These are phyloP conservation scores for Alloplasta piceator DNA, from an alignment of 2,888 invertebrate genomes.

Conservation along the genomic window DNA sequence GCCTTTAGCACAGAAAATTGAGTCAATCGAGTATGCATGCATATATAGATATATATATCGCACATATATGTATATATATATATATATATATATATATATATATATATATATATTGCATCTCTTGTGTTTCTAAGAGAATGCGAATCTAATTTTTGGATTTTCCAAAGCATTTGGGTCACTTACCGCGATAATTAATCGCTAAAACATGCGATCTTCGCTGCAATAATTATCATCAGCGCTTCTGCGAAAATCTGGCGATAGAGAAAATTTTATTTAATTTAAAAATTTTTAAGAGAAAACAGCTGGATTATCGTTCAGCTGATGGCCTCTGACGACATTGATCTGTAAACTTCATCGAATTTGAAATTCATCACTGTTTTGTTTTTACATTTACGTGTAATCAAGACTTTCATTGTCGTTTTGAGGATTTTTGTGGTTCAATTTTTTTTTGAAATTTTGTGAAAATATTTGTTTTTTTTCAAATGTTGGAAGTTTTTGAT, in stretches of 20 bases:
- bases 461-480: too few species aligned
- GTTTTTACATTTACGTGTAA: background rate
- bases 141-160: slow-evolving; percentile 53
- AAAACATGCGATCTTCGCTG: background rate
- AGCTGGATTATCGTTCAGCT: slow-evolving; percentile 72
- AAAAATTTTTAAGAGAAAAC: slow-evolving; percentile 60
- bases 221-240: background rate
- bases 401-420: background rate
- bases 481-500: too few species aligned
- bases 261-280: background rate
- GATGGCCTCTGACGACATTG: slow-evolving; percentile 62
- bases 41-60: slow-evolving; percentile 29
- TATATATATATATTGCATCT: slow-evolving; percentile 1
- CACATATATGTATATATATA: background rate
- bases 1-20: slow-evolving; percentile 4
- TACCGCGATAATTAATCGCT: slow-evolving; percentile 3
- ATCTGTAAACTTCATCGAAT: slow-evolving; percentile 37
- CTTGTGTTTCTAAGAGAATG: slow-evolving; percentile 45
- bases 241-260: background rate
- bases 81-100: slow-evolving; percentile 8
- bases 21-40: slow-evolving; percentile 35
- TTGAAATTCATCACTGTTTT: slow-evolving; percentile 44
- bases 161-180: slow-evolving; percentile 33
- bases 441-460: too few species aligned
- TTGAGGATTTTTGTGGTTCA: background rate